phyloP scores from a whole-genome alignment of 2,113 vertebrate species.

The Dipodomys ordii region DNA sequence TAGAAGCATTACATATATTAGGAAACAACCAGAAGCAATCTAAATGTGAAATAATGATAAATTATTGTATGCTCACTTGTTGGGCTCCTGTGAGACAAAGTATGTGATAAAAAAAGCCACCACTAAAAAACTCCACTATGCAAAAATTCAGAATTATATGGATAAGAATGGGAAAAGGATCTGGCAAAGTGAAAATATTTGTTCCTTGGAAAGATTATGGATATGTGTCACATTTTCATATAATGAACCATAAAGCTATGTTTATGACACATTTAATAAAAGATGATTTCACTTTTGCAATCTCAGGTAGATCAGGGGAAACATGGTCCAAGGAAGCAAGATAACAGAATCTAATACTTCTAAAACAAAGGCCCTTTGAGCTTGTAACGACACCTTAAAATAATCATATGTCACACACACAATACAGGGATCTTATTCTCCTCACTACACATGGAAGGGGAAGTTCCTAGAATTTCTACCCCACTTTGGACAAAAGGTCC shows the following conservation, averaged over 20 bases:
- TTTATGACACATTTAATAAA: slow-evolving; percentile 32
- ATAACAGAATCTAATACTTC: slow-evolving; percentile 22
- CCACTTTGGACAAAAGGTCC: not conserved
- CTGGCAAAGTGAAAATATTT: slow-evolving; percentile 48
- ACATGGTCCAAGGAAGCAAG: slow-evolving; percentile 14
- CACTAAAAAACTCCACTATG: not conserved
- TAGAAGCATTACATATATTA: not conserved
- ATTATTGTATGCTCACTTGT: slow-evolving; percentile 9
- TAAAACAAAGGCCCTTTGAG: not conserved
- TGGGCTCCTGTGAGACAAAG: not conserved
- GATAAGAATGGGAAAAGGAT: slow-evolving; percentile 13
- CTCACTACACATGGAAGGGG: not conserved
- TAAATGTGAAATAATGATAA: slow-evolving; percentile 26
- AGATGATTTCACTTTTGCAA: slow-evolving; percentile 9
- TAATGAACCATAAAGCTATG: slow-evolving; percentile 30
- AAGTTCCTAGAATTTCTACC: not conserved
- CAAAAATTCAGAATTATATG: slow-evolving; percentile 24
- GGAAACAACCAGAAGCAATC: not conserved
- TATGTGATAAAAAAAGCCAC: not conserved
- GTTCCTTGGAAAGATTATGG: not conserved
- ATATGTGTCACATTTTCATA: slow-evolving; percentile 27
- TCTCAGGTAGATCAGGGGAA: slow-evolving; percentile 34
- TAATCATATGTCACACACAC: not conserved
- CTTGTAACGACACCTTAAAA: slow-evolving; percentile 37
- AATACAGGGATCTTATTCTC: not conserved